Evolutionary conservation across 2,113 vertebrate genomes (phyloP).

Genomic region (Hydropotes inermis): DNA sequence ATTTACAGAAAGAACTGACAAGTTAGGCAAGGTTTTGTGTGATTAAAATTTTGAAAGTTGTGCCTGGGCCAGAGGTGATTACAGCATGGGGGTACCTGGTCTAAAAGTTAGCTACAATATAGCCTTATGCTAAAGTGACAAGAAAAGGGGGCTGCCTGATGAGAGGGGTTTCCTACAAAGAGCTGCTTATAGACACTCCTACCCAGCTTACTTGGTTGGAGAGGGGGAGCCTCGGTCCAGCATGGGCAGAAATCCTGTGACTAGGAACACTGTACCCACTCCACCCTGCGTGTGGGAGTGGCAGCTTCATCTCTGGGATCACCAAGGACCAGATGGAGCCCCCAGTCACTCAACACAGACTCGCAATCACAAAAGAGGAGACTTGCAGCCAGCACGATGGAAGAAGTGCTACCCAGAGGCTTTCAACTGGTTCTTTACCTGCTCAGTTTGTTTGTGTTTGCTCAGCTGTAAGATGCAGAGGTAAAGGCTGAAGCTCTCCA

Average conservation of each 20-base stretch:
- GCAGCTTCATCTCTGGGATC: neutral
- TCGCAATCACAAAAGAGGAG: neutral
- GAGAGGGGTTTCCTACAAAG: neutral
- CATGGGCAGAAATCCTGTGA: neutral
- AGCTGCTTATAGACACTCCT: neutral
- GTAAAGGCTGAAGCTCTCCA: neutral
- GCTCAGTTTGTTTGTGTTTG: neutral
- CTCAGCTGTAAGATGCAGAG: neutral
- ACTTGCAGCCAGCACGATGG: neutral
- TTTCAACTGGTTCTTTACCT: neutral
- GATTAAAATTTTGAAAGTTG: neutral
- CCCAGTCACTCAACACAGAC: neutral
- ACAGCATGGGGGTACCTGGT: neutral
- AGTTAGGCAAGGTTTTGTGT: neutral
- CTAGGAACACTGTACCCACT: neutral
- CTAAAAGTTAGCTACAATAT: neutral
- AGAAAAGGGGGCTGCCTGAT: neutral
- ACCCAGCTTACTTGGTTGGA: neutral
- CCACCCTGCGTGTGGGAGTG: fast-evolving
- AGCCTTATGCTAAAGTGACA: neutral
- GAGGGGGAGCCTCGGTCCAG: neutral
- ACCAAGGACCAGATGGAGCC: neutral
- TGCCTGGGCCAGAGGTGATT: neutral
- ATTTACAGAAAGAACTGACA: neutral
- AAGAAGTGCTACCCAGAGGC: neutral